Evolutionary conservation across 2,113 vertebrate species (phyloP), one percentile per base, ranked within the genome.

Genomic region (Passerina amoena): DNA sequence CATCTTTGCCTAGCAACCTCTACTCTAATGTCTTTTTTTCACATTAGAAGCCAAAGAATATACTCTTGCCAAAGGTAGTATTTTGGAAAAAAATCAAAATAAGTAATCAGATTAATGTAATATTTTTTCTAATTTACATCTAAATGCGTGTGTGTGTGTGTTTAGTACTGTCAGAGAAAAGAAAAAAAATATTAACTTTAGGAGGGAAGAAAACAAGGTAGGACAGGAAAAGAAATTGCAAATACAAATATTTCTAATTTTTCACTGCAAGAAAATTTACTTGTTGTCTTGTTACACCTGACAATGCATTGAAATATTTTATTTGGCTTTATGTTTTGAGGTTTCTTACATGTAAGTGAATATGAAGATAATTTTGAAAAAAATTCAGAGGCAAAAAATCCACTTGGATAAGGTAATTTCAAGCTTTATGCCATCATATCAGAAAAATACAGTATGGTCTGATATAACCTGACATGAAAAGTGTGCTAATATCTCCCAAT

Each of bases 61-160:
- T 27, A 17, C 1, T 69, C 20, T 38, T 78, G 8, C 3, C 11
- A 90, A 61, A 56, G 3, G 1, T 16, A 44, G 1, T n/a, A 21
- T 45, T 53, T 80, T 33, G 4, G 6, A 27, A 87, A 78, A 69
- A 18, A 1, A 1, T 45, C 11, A 56, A 48, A 27, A 2, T 28
- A 28, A 37, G 12, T 53, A 61, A 37, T 60, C 15, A 5, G 48
- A 61, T 13, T 37, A 57, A 69, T 7, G 4, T 28, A 61, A 61
- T 1, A 19, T 61, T 56, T 68, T 57, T 87, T 44, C 5, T n/a
- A 23, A 19, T 69, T 10, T 48, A 12, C 5, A 2, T 45, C 23
- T 79, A 35, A 35, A 24, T 57, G 14, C n/a, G n/a, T 35, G n/a
- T 7, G 33, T 9, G 0, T n/a, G 3, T 45, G 4, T 47, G 6